Evolutionary conservation across 2,888 invertebrate genomes (phyloP).

Genomic region (Eristalinus sepulchralis): DNA sequence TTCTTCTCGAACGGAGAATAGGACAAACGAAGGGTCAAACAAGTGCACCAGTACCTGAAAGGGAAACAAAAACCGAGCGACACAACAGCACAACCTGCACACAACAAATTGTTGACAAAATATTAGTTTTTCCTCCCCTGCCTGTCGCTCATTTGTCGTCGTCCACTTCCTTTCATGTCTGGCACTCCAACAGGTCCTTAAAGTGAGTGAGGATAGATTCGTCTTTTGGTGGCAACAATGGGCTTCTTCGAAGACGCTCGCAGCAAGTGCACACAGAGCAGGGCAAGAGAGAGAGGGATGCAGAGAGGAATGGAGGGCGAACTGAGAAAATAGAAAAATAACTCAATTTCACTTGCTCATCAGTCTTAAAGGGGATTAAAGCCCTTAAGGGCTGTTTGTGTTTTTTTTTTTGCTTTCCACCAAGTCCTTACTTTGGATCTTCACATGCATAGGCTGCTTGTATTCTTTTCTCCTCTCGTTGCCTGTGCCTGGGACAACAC

Average conservation of each 20-base stretch:
- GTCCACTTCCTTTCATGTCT: conserved; percentile 48
- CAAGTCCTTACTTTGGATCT: conserved; percentile 16
- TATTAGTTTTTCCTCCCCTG: conserved; percentile 50
- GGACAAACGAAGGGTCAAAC: conserved; percentile 64
- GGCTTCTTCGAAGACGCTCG: conserved; percentile 36
- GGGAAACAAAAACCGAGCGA: conserved; percentile 11
- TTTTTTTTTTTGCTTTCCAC: conserved; percentile 10
- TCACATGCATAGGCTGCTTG: background rate
- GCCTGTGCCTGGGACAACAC: conserved; percentile 1
- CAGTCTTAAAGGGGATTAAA: conserved; percentile 57
- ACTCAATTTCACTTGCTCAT: conserved; percentile 62
- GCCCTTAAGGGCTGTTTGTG: conserved; percentile 37
- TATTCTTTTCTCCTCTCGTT: conserved; percentile 3
- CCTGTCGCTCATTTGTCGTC: conserved; percentile 30
- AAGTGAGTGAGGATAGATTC: conserved; percentile 28
- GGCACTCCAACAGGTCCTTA: conserved; percentile 45
- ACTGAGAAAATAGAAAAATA: conserved; percentile 48
- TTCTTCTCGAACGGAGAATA: conserved; percentile 33
- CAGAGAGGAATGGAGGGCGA: background rate
- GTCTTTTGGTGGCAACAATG: conserved; percentile 31
- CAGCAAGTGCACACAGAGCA: background rate
- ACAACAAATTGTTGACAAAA: conserved; percentile 70
- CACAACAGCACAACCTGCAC: conserved; percentile 44
- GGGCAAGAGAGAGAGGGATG: background rate
- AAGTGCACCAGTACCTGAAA: conserved; percentile 39